Percentiles rank a stretch among this genome's conserved stretches.
Conservation (phyloP, 1,140 invertebrate species). For the Carcinoscorpius rotundicauda region DNA sequence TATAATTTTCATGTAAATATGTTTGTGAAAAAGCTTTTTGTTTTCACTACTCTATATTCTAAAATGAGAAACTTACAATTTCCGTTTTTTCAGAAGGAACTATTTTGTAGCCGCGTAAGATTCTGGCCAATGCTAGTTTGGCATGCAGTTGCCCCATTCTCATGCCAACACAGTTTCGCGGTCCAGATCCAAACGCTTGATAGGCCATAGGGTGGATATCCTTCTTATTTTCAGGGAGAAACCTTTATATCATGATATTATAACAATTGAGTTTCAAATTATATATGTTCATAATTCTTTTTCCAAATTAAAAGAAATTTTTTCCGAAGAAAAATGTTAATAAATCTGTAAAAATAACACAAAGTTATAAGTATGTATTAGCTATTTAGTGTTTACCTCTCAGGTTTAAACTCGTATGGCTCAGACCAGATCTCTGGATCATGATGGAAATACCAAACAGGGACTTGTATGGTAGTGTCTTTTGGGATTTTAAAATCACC, state of each 20-base stretch:
- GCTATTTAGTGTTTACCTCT: constrained; percentile 31
- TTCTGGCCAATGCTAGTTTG: constrained; percentile 42
- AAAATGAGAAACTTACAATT: not conserved
- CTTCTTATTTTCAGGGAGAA: constrained; percentile 21
- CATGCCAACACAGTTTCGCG: constrained; percentile 42
- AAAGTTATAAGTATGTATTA: too few relatives aligned
- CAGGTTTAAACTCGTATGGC: constrained; percentile 34
- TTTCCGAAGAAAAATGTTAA: too few relatives aligned
- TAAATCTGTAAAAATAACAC: too few relatives aligned
- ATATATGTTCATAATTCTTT: too few relatives aligned
- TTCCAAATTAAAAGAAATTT: too few relatives aligned
- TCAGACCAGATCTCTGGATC: constrained; percentile 31
- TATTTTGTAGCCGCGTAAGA: constrained; percentile 9
- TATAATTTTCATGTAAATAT: too few relatives aligned
- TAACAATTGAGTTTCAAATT: too few relatives aligned
- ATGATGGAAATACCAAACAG: constrained; percentile 30
- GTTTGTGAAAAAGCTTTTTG: too few relatives aligned
- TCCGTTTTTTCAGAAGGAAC: not conserved
- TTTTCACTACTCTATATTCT: too few relatives aligned
- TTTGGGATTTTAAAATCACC: constrained; percentile 27
- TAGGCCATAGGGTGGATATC: constrained; percentile 30
- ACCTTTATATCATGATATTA: constrained; percentile 1
- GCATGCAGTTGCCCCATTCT: constrained; percentile 50
- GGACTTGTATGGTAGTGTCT: constrained; percentile 26
- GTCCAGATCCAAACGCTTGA: constrained; percentile 42